A percentile compares a stretch with the other conserved stretches of the same genome.
Evolutionary conservation across 2,113 vertebrate species (phyloP).

Genomic region (Poeciliopsis retropinna): DNA sequence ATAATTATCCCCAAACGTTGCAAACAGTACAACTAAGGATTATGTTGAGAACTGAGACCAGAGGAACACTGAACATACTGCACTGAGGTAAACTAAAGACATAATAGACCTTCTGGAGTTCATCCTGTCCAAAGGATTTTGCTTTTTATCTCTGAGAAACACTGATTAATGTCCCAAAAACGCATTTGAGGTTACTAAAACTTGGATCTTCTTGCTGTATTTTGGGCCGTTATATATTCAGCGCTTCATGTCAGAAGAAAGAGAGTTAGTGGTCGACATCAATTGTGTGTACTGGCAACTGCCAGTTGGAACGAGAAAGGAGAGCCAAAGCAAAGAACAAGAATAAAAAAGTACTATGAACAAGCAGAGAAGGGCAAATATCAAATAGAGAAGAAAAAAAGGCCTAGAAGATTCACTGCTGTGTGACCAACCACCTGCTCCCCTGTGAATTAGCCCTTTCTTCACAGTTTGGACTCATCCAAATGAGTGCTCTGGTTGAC

Average conservation of each 20-base stretch:
- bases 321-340: conserved; percentile 28
- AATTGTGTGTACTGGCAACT: conserved; percentile 48
- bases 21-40: too few species aligned
- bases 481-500: conserved; percentile 63
- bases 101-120: conserved; percentile 32
- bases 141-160: conserved; percentile 49
- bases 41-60: conserved; percentile 9
- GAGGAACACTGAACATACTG: conserved; percentile 7
- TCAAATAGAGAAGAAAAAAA: conserved; percentile 56
- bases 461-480: conserved; percentile 66
- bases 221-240: conserved; percentile 13
- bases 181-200: conserved; percentile 62
- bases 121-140: conserved; percentile 40
- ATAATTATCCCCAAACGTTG: too few species aligned
- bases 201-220: conserved; percentile 35
- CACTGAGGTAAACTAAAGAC: neutral
- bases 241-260: conserved; percentile 40
- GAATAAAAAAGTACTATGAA: conserved; percentile 48
- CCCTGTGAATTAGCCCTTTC: conserved; percentile 74
- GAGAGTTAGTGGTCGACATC: conserved; percentile 35
- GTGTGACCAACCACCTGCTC: conserved; percentile 71
- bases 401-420: conserved; percentile 36
- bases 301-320: conserved; percentile 48
- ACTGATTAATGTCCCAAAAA: conserved; percentile 55
- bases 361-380: conserved; percentile 47